A percentile compares a stretch with the other conserved stretches of the same genome.
Evolutionary conservation across 2,113 vertebrate genomes (phyloP).

Genomic region (Excalfactoria chinensis): DNA sequence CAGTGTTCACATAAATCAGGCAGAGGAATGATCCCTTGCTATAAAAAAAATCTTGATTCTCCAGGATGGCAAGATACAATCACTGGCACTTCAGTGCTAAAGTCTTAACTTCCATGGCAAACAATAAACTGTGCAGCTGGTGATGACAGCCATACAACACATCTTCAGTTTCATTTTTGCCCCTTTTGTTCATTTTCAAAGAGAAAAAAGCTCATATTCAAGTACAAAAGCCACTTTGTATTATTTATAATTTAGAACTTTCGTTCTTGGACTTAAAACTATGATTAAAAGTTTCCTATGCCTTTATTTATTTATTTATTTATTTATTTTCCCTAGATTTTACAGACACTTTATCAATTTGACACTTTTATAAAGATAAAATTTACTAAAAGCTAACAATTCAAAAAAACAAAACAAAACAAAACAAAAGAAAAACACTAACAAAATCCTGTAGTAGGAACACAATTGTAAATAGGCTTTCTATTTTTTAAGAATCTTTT

Average conservation of each 20-base stretch:
- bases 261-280: not conserved
- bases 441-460: not conserved
- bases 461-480: not conserved
- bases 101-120: not conserved
- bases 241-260: not conserved
- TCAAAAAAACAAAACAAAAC: too few relatives aligned
- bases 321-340: not conserved
- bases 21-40: not conserved
- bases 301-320: not conserved
- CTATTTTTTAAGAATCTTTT: not conserved
- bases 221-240: not conserved
- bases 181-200: not conserved
- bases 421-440: not conserved
- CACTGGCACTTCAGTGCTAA: not conserved
- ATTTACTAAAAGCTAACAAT: not conserved
- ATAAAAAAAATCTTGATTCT: not conserved
- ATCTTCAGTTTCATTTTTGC: not conserved
- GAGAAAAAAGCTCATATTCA: not conserved
- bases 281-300: not conserved
- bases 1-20: not conserved
- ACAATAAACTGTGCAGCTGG: slow-evolving; percentile 39
- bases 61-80: slow-evolving; percentile 10
- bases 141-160: not conserved
- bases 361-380: not conserved
- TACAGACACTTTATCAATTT: not conserved